Base-by-base conservation (phyloP, 1,140 invertebrate species). In the Ylistrum balloti region DNA sequence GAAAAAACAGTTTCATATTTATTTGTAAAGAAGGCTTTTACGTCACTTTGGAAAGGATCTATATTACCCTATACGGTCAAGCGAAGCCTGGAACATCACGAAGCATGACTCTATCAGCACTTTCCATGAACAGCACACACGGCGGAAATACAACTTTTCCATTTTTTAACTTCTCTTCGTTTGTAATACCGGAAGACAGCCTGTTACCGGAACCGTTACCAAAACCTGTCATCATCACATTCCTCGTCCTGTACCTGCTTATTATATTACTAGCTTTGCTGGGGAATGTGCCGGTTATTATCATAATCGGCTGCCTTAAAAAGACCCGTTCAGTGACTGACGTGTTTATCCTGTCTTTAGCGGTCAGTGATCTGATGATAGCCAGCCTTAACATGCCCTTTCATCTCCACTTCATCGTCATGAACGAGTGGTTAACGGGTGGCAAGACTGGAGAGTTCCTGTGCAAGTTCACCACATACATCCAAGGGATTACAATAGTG, bases 311-410 rank as follows among this genome's bases (percentile, higher is more conserved):
- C 11, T 92, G 88, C 9, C 87, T 86, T 33, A 88, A 89, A 35
- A 94, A 90, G 33, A 93, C 89, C 20, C 90, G 86, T 88, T 93
- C 94, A 22, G 93, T 94, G 15, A 96, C 92, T 15, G 95, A 96
- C 56, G 92, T 95, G 86, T 96, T 95, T 48, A 94, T 95, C 11
- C 89, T 96, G 17, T 95, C 95, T 3, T 90, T 95, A 32, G 92
- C 92, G 13, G 86, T 92, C 33, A 93, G 92, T 35, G 93, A 92
- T 56, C 48, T 94, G 15, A 48, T 95, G 38, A 93, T 94, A 86
- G 90, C 93, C 17, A 87, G 92, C 9, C 33, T 95, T 33, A 94
- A 94, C 85, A 93, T 95, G 92, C 95, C 94, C 17, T 94, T 95
- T 87, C 94, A 93, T 33, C 91, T 94, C 33, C 92, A 93, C 85